Conservation (phyloP, 2,797 vertebrate genomes). For the Gallirallus australis region DNA sequence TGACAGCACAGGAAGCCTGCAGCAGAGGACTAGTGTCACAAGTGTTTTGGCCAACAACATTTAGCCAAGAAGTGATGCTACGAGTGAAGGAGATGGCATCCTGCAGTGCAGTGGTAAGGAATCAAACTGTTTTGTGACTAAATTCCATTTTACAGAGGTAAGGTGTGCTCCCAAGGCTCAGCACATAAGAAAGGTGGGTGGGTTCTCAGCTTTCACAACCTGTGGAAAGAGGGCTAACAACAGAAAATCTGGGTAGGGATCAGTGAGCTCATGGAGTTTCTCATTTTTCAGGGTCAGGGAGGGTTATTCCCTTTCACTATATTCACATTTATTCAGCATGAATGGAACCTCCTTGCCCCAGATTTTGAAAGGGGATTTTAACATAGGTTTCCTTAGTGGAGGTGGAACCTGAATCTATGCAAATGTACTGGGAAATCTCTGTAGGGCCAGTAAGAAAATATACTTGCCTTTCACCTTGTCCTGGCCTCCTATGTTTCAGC, state of each 20-base stretch:
- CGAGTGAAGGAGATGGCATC: constrained; percentile 97
- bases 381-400: not conserved
- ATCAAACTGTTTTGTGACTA: not conserved
- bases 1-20: constrained; percentile 96
- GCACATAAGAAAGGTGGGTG: not conserved
- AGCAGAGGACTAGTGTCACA: constrained; percentile 95
- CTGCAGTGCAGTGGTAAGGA: constrained; percentile 93
- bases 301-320: not conserved
- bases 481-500: not conserved
- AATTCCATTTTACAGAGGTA: not conserved
- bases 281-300: not conserved
- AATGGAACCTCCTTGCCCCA: not conserved
- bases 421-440: not conserved
- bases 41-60: constrained; percentile 98
- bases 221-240: not conserved
- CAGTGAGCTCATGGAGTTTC: not conserved
- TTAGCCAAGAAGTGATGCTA: constrained; percentile 98
- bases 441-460: not conserved
- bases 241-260: not conserved
- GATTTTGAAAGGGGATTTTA: not conserved
- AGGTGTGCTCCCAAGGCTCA: not conserved
- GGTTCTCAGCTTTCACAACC: not conserved
- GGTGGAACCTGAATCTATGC: not conserved
- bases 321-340: not conserved
- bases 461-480: not conserved